Base-by-base conservation (phyloP, 2,888 invertebrate genomes). In the Automeris io region DNA sequence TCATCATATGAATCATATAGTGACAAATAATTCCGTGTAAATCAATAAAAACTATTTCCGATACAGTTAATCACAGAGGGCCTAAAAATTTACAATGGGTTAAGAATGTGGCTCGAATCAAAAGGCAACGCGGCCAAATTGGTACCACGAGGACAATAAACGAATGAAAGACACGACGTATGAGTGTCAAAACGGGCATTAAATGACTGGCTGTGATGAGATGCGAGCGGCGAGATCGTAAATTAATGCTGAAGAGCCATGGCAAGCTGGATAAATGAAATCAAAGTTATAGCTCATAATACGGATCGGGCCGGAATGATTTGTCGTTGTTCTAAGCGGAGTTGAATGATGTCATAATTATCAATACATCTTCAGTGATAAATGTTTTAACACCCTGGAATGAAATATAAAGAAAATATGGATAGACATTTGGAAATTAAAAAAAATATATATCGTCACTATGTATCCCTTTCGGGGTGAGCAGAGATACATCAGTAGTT, bases 221-320 rank as follows among this genome's bases (percentile, higher is more conserved):
- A 77, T 66, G 76, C 73, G 72, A 75, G 69, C 76, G 63, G 61
- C 57, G 63, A 72, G 80, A 77, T 76, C 79, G 68, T 85, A 86
- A 83, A 86, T 85, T 83, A 80, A 76, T 80, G 75, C 63, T 61
- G 63, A 75, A 63, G 70, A 72, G 77, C 63, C 68, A 61, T 63
- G 63, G 29, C 60, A 70, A 54, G 70, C 71, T 69, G 61, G 72
- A 74, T 73, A 76, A 81, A 81, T 80, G 76, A 80, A 80, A 81
- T 79, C 80, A 76, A 78, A 81, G 73, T 85, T 78, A 85, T 80
- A 64, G 79, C 70, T 75, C 76, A 76, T 82, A 79, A 78, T 70
- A 67, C 58, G 66, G 68, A 59, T 61, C 61, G 64, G 62, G 63
- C 56, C 73, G 63, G 62, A 56, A 53, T 50, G 51, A 49, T 54